phyloP scores from a whole-genome alignment of 1,140 invertebrate species.

The Zaprionus camerounensis region DNA sequence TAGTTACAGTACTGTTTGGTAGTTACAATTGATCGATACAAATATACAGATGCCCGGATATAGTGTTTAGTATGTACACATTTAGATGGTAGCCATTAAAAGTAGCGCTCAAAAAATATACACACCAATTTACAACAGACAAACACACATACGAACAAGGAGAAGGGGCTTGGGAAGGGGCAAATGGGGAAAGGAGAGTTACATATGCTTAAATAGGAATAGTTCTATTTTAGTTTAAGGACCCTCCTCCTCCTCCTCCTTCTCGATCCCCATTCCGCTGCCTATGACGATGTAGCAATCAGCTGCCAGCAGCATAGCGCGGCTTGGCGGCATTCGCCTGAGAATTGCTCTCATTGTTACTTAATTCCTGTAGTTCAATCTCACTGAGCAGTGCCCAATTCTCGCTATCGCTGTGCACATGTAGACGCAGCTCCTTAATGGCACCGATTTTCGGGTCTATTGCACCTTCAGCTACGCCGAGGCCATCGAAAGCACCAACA shows the following conservation, averaged over 20 bases:
- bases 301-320: conserved; percentile 60
- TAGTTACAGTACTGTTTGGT: conserved; percentile 15
- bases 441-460: conserved; percentile 88
- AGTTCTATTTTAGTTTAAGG: conserved; percentile 19
- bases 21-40: conserved; percentile 34
- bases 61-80: conserved; percentile 64
- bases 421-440: conserved; percentile 89
- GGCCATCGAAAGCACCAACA: conserved; percentile 90
- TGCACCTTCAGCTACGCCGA: conserved; percentile 91
- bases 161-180: not conserved
- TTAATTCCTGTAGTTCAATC: conserved; percentile 86
- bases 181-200: not conserved
- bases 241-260: conserved; percentile 14
- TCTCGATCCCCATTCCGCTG: conserved; percentile 19
- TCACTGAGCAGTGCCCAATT: conserved; percentile 97
- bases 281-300: conserved; percentile 74
- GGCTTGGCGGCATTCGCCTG: conserved; percentile 60
- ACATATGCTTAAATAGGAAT: conserved; percentile 5
- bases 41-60: conserved; percentile 30
- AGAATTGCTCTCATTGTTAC: conserved; percentile 51
- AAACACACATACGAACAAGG: conserved; percentile 25
- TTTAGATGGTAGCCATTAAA: conserved; percentile 61
- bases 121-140: conserved; percentile 54
- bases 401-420: conserved; percentile 91
- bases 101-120: conserved; percentile 76